phyloP scores from a whole-genome alignment of 2,797 vertebrate genomes.

The Sibirionetta formosa region DNA sequence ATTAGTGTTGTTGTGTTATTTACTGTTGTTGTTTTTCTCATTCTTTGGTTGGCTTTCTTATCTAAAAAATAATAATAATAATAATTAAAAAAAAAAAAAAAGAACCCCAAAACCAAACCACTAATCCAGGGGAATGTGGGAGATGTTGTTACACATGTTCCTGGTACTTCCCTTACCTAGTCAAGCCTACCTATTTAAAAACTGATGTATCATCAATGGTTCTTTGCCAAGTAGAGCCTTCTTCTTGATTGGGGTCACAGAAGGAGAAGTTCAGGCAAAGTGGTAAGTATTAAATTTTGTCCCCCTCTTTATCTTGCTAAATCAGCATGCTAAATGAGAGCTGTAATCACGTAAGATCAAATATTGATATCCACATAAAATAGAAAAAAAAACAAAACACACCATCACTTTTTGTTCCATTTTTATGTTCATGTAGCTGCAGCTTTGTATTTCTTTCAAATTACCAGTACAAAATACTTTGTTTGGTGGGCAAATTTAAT shows the following conservation, averaged over 20 bases:
- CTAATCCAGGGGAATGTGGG: background rate
- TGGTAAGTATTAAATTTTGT: background rate
- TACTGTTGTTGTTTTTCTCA: background rate
- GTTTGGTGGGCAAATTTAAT: background rate
- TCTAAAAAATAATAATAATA: background rate
- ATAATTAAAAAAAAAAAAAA: background rate
- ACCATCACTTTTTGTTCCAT: background rate
- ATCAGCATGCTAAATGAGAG: background rate
- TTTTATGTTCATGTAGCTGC: background rate
- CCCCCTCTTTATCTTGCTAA: background rate
- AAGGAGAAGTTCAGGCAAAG: background rate
- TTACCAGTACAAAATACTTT: background rate
- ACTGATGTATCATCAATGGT: background rate
- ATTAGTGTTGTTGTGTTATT: no score
- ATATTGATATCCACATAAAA: background rate
- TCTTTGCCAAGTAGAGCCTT: background rate
- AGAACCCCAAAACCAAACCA: background rate
- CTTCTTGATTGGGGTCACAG: background rate
- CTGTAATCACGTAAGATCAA: background rate
- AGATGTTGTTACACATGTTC: background rate
- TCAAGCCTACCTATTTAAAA: background rate
- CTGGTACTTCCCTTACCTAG: background rate
- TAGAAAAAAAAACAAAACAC: background rate
- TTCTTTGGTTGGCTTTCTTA: rapidly evolving
- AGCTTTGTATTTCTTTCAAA: background rate